These are phyloP conservation scores for Zosterops hypoxanthus DNA, from an alignment of 2,113 vertebrate species.

Conservation along the genomic window DNA sequence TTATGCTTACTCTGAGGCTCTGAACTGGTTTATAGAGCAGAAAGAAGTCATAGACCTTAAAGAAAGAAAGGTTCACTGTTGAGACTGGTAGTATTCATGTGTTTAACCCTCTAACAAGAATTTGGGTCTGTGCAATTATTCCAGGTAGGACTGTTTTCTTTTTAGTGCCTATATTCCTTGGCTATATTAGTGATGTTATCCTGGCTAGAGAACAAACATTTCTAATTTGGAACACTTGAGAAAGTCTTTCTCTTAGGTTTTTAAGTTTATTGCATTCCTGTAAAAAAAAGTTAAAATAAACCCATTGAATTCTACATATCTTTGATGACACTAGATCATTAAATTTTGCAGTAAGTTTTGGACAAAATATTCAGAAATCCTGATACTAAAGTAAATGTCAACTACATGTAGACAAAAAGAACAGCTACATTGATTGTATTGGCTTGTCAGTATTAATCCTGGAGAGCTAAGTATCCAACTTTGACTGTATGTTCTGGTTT, in stretches of 20 bases:
- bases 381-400: not conserved
- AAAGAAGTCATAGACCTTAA: not conserved
- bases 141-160: not conserved
- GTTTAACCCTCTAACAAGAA: not conserved
- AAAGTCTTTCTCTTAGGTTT: not conserved
- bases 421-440: not conserved
- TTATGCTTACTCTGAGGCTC: not conserved
- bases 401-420: not conserved
- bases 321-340: not conserved
- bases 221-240: not conserved
- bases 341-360: not conserved
- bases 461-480: not conserved
- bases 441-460: not conserved
- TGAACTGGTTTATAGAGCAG: not conserved
- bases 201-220: not conserved
- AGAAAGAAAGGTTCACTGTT: not conserved
- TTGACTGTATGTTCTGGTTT: not conserved
- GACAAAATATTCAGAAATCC: not conserved
- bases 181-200: not conserved
- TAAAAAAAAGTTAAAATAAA: not conserved
- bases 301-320: not conserved
- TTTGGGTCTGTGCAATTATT: not conserved
- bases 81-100: not conserved
- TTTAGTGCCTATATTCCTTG: not conserved
- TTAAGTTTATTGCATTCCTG: not conserved